Base-by-base conservation (phyloP, 1,140 invertebrate genomes). In the Cydia strobilella region DNA sequence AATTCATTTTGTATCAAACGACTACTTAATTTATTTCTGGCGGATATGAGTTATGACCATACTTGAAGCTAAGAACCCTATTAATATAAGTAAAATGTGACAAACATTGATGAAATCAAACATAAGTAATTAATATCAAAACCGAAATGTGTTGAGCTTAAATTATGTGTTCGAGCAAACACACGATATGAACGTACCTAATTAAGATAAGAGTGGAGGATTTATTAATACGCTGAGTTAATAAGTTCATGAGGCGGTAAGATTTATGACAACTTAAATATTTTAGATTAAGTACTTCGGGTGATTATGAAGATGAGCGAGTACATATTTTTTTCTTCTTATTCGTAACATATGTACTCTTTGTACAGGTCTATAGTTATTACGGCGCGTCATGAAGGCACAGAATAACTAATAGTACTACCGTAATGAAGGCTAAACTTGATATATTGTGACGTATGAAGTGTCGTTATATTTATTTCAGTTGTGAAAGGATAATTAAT, bases 171-270 rank as follows among this genome's bases (percentile, higher is more conserved):
- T 69, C 31, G 65, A 18, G 9, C 35, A 69, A 69, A 42, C 27
- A 35, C 18, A 35, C 27, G 51, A 73, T 54, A 73, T 12, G 31
- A 31, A 5, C 31, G 72, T 13, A 25, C 35, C 20, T 73, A 23
- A 73, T 51, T 73, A 73, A 48, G 72, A 73, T 73, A 54, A 48
- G 23, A 69, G 66, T 15, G 27, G 39, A 10, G 71, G 72, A 23
- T 73, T 39, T 73, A 45, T 72, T 72, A 54, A 73, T 42, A 54
- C 35, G 15, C 9, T 27, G 42, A 51, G 25, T 5, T 48, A n/a
- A n/a, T 39, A 0, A 31, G 5, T 39, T 72, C 35, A 45, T 23
- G 20, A 9, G 15, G 3, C n/a, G 42, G 12, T 45, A n/a, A 13
- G 18, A 54, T 59, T 59, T 23, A 59, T 59, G 54, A 23, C 54